phyloP scores from a whole-genome alignment of 2,113 vertebrate species.

The Cervus canadensis region DNA sequence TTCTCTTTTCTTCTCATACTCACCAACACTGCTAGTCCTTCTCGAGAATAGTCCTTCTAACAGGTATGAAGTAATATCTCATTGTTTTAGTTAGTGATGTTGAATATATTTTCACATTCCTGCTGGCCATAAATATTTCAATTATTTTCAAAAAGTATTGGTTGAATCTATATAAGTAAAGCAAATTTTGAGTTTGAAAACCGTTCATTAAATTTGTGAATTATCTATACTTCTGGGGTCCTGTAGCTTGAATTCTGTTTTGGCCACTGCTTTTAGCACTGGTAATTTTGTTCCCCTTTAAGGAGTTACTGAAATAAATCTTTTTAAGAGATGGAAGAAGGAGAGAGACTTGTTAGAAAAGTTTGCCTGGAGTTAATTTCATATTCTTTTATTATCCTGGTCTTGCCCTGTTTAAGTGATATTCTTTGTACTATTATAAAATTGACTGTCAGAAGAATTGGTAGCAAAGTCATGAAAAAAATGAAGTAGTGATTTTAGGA shows the following conservation, averaged over 20 bases:
- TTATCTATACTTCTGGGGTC: neutral
- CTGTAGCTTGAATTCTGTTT: constrained; percentile 5
- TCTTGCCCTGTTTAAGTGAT: neutral
- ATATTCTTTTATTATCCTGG: neutral
- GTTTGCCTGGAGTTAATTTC: neutral
- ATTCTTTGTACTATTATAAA: constrained; percentile 9
- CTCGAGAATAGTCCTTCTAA: neutral
- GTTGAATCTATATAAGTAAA: neutral
- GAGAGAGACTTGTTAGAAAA: neutral
- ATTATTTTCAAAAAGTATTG: neutral
- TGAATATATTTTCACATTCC: neutral
- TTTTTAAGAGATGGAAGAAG: neutral
- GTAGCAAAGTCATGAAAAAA: neutral
- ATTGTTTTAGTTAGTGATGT: neutral
- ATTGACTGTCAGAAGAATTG: neutral
- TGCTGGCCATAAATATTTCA: neutral
- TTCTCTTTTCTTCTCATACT: neutral
- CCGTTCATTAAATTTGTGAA: neutral
- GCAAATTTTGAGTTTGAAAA: constrained; percentile 31
- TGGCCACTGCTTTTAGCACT: neutral
- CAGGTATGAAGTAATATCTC: neutral
- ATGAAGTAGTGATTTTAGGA: constrained; percentile 34
- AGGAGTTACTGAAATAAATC: neutral
- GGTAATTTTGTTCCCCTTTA: constrained; percentile 1
- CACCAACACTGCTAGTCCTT: neutral